Evolutionary conservation across 2,888 invertebrate species (phyloP), one percentile per base, ranked within the genome.

Genomic region (Gonocerus acuteangulatus): DNA sequence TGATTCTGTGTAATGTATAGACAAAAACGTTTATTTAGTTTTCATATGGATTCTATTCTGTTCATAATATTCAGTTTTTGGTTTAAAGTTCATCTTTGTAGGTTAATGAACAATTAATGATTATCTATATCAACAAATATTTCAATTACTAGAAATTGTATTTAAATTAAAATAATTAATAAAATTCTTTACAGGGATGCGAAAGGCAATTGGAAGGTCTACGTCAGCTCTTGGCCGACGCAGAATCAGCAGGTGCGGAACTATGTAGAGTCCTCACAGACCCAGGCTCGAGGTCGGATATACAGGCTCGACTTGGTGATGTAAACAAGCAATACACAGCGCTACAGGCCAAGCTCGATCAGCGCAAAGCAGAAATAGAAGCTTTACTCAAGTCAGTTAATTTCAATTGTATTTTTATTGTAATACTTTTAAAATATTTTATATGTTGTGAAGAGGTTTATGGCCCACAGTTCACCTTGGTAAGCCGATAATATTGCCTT

Each of bases 161-260:
- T 51, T 6, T 11, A 15, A 22, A 3, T 56, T n/a, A n/a, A n/a
- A n/a, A n/a, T n/a, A n/a, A n/a, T n/a, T n/a, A n/a, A n/a, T n/a
- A n/a, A n/a, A n/a, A n/a, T n/a, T 56, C 21, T 4, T n/a, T 16
- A 15, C 47, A 65, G 54, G 62, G 54, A 7, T 66, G 65, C 34
- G 93, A 93, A 72, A 80, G 92, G 6, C 90, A 92, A 69, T 76
- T 94, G 21, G 93, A 93, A 75, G 89, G 90, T 0, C 92, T 92
- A 72, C 80, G 93, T 2, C 93, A 92, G 0, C 77, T 93, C 1
- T 75, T 94, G 61, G 90, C 93, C 0, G 93, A 93, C 74, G 82
- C 90, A 23, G 92, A 92, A 71, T 84, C 86, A n/a, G 85, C 94
- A 0, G 95, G 94, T n/a, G 86, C 85, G 1, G 87, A 89, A 27